Evolutionary conservation across 2,113 vertebrate species (phyloP).

Genomic region (Mormyrus lacerda): DNA sequence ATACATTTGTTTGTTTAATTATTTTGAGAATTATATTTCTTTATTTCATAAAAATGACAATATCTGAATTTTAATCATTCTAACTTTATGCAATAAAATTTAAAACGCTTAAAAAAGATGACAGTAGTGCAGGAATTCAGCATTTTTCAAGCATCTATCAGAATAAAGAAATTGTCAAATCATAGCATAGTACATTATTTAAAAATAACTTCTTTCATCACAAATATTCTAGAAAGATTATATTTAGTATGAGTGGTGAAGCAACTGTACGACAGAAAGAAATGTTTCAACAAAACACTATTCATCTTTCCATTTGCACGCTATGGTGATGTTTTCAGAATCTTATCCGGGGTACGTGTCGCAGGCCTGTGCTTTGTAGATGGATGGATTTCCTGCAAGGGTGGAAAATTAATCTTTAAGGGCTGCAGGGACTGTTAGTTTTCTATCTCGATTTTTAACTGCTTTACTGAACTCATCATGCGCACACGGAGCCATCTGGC

Average conservation of each 20-base stretch:
- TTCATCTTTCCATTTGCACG: neutral
- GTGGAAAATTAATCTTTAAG: neutral
- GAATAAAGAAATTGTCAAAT: neutral
- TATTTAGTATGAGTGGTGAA: neutral
- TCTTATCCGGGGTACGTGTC: neutral
- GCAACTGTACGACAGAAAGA: neutral
- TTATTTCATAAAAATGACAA: neutral
- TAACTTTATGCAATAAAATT: neutral
- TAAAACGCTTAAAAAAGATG: too few relatives aligned
- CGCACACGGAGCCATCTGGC: neutral
- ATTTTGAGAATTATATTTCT: neutral
- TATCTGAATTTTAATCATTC: neutral
- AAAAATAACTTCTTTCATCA: neutral
- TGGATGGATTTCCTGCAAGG: neutral
- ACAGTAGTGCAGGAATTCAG: neutral
- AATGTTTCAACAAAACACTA: neutral
- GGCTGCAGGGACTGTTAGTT: neutral
- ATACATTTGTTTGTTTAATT: neutral
- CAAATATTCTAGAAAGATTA: neutral
- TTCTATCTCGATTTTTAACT: neutral
- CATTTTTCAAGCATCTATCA: neutral
- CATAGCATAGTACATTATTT: neutral
- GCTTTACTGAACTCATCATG: constrained; percentile 1
- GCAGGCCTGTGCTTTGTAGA: neutral
- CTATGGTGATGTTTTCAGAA: neutral